Evolutionary conservation across 2,888 invertebrate species (phyloP), one percentile per base, ranked within the genome.

Genomic region (Hartigia nigra): DNA sequence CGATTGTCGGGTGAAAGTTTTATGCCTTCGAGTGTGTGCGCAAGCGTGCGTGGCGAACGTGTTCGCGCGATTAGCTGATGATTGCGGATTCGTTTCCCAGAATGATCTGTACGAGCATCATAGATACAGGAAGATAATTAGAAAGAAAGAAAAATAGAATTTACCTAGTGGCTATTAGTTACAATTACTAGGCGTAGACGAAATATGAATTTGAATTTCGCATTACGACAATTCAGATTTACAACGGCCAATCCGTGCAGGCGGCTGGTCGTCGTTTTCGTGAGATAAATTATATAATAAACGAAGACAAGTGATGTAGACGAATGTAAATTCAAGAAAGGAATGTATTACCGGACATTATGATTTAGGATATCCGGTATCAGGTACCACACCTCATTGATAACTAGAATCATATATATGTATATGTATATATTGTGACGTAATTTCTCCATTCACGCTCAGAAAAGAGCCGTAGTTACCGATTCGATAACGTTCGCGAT

Each of bases 351-450:
- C 35, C 12, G 74, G 77, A 74, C 31, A 74, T 69, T 72, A 69
- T 36, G 75, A 72, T 70, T 31, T 74, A 77, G 74, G n/a, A 74
- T 77, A 36, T 75, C 72, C 75, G 39, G 70, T 79, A 77, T 77
- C 70, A 32, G 77, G 70, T 37, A 37, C 55, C 39, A 77, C 36
- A 77, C 55, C 69, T 74, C 74, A 77, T 77, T 79, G 70, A 69
- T n/a, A 69, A 34, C 37, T 31, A 39, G 31, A 39, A 69, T 31
- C 76, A 76, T 81, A 75, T 76, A 76, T 76, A 76, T 32, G n/a
- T 76, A 70, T 31, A 77, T 75, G 69, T 77, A 80, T 75, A 77
- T 31, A 70, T 32, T n/a, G n/a, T n/a, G n/a, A n/a, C n/a, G n/a
- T n/a, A n/a, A n/a, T n/a, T n/a, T n/a, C n/a, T n/a, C n/a, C n/a